These are phyloP conservation scores for Cosmopolites sordidus DNA, from an alignment of 2,888 invertebrate species.

Conservation along the genomic window DNA sequence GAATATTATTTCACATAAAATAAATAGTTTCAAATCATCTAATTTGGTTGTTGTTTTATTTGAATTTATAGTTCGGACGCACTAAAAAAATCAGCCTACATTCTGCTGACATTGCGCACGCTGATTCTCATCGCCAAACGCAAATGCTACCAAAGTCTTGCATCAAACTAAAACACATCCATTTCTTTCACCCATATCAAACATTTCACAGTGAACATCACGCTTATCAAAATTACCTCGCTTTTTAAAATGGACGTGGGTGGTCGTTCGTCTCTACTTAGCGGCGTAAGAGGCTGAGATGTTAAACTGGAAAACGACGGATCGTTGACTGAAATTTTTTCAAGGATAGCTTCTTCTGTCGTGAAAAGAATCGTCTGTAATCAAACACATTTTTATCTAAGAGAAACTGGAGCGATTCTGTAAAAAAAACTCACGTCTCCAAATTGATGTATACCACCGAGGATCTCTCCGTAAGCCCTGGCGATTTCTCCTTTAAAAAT, in stretches of 20 bases:
- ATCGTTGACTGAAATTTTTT: conserved; percentile 54
- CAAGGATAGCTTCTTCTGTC: conserved; percentile 68
- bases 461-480: conserved; percentile 69
- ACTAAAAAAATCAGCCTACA: too few species aligned
- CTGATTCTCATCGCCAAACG: too few species aligned
- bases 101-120: too few species aligned
- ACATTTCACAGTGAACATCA: too few species aligned
- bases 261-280: conserved; percentile 52
- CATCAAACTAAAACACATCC: too few species aligned
- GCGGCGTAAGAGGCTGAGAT: conserved; percentile 35
- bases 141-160: too few species aligned
- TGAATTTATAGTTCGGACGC: too few species aligned
- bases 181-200: too few species aligned
- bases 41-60: too few species aligned
- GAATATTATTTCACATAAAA: too few species aligned
- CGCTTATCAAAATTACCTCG: conserved; percentile 35
- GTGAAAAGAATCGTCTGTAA: conserved; percentile 80
- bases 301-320: conserved; percentile 47
- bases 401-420: too few species aligned
- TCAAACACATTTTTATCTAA: neutral
- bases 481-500: conserved; percentile 82
- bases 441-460: conserved; percentile 64
- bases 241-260: conserved; percentile 54
- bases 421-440: conserved; percentile 58
- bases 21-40: too few species aligned